Base-by-base conservation (phyloP, 2,113 vertebrate genomes). In the Hemibagrus wyckioides region DNA sequence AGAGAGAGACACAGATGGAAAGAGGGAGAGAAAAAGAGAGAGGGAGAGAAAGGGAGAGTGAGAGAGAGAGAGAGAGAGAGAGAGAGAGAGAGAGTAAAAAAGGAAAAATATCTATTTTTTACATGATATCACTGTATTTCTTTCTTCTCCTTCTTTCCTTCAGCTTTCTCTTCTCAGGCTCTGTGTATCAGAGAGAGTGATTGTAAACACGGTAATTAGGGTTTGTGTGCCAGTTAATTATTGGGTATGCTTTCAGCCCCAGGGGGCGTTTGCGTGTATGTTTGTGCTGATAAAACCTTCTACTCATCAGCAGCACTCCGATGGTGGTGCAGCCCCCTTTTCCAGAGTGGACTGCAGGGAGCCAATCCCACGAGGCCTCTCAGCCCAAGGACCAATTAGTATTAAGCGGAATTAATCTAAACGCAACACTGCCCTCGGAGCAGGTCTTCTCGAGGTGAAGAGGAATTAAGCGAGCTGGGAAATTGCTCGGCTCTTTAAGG, bases 161-260 rank as follows among this genome's bases (percentile, higher is more conserved):
- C 8, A 41, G 83, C 85, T 87, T 83, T 61, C 67, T 91, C 89
- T 84, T 88, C 71, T 81, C 21, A 36, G 71, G 82, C 86, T 87
- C 67, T 85, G 82, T 89, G 83, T 91, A 91, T 91, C 91, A 91
- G 91, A 92, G 93, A 88, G 92, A 92, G 93, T 92, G 93, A 95
- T 94, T 95, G 95, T 96, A 96, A 96, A 96, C 95, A 96, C 91
- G 93, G 94, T 94, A 96, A 96, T 96, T 96, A 96, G 94, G 95
- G 95, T 95, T 96, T 94, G 94, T 94, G 94, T 89, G 93, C 90
- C 93, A 95, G 93, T 95, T 96, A 96, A 96, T 96, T 96, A 96
- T 93, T 93, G 94, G 93, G 91, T 93, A 92, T 92, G 92, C 90
- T 87, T 90, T 57, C 81, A 85, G 92, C 92, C 95, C 91, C 89